Conservation (phyloP, 2,113 vertebrate genomes). For the Prinia subflava region DNA sequence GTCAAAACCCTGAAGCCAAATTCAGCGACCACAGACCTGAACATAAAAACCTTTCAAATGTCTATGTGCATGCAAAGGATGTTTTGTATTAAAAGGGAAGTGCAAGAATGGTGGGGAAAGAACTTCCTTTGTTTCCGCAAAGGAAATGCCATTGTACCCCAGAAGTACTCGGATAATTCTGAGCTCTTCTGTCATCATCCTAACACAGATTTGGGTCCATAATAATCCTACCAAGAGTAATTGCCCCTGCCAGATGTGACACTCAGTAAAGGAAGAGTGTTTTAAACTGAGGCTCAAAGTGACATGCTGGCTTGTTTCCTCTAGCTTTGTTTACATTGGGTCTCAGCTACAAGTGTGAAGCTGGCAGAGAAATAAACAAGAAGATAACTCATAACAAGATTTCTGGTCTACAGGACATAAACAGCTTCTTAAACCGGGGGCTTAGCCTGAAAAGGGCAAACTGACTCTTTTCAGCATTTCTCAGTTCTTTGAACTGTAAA, state of each 20-base stretch:
- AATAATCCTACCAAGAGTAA: neutral
- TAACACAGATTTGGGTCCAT: neutral
- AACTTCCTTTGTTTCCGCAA: constrained; percentile 49
- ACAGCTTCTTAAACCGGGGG: neutral
- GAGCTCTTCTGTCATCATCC: neutral
- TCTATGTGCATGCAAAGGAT: neutral
- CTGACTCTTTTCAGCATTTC: neutral
- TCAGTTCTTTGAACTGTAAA: neutral
- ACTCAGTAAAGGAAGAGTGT: neutral
- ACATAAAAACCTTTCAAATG: neutral
- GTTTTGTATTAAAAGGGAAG: constrained; percentile 51
- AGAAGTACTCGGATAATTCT: neutral
- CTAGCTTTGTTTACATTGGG: neutral
- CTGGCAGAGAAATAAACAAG: neutral
- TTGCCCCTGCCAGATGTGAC: neutral
- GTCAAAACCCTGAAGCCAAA: neutral
- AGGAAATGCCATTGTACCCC: constrained; percentile 44
- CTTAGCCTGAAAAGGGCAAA: neutral
- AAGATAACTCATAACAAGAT: too few relatives aligned
- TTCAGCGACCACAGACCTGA: neutral
- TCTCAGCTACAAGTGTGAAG: constrained; percentile 36
- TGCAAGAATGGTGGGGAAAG: neutral
- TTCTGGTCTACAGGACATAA: constrained; percentile 1
- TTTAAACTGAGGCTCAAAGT: neutral
- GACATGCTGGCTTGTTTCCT: neutral